Evolutionary conservation across 2,113 vertebrate genomes (phyloP).

Genomic region (Elephantulus edwardii): DNA sequence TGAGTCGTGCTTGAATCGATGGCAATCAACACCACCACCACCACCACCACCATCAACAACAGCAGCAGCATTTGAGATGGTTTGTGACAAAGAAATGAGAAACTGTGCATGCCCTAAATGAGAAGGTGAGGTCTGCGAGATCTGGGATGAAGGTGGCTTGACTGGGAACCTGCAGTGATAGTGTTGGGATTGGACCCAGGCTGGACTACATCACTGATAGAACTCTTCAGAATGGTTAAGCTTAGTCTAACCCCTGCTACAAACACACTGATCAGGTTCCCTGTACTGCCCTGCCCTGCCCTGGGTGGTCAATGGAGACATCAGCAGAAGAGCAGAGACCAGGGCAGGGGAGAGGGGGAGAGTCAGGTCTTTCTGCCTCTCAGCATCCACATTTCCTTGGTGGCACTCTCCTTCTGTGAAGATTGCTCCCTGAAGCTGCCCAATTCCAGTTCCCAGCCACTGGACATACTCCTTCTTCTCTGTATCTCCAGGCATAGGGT

Average conservation of each 20-base stretch:
- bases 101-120: not conserved
- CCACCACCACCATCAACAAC: too few species aligned
- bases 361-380: not conserved
- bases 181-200: not conserved
- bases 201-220: too few species aligned
- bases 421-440: fast-evolving
- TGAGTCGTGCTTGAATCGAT: too few species aligned
- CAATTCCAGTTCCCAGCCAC: not conserved
- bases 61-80: not conserved
- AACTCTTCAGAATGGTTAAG: not conserved
- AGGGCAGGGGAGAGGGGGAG: not conserved
- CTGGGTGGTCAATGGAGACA: not conserved
- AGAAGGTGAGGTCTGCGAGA: not conserved
- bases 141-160: not conserved
- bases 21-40: too few species aligned
- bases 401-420: fast-evolving
- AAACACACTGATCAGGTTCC: too few species aligned
- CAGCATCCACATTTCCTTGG: not conserved
- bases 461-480: not conserved
- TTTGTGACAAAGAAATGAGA: not conserved
- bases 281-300: too few species aligned
- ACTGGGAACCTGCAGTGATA: not conserved
- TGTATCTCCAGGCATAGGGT: too few species aligned
- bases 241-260: too few species aligned
- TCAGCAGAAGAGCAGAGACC: too few species aligned